Evolutionary conservation across 2,888 invertebrate genomes (phyloP).

Genomic region (Mesochorus sp.): DNA sequence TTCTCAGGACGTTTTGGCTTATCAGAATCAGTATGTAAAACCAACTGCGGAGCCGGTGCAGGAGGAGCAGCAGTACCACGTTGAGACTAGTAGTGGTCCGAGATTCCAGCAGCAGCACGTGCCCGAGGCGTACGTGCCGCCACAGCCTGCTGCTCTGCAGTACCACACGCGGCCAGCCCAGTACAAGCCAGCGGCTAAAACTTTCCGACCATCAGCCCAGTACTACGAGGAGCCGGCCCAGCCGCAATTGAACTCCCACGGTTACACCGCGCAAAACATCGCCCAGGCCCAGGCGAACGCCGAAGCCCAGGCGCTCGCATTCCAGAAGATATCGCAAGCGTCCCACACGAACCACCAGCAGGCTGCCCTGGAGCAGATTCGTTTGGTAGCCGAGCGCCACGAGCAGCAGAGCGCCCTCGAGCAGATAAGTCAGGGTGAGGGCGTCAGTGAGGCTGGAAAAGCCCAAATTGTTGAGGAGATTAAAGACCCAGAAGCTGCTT

Average conservation of each 20-base stretch:
- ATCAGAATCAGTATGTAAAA: constrained; percentile 70
- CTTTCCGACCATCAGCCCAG: constrained; percentile 69
- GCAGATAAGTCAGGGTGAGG: constrained; percentile 77
- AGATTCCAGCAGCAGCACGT: constrained; percentile 70
- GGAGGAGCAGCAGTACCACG: constrained; percentile 77
- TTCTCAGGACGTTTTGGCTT: constrained; percentile 70
- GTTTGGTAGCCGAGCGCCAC: constrained; percentile 74
- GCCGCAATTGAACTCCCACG: constrained; percentile 66
- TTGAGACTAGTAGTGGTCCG: constrained; percentile 76
- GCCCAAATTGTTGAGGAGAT: constrained; percentile 74
- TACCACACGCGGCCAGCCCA: constrained; percentile 60
- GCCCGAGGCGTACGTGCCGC: constrained; percentile 64
- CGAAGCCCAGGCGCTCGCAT: constrained; percentile 77
- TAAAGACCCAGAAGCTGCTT: constrained; percentile 76
- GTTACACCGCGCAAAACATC: constrained; percentile 50
- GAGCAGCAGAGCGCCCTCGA: constrained; percentile 76
- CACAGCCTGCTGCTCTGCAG: constrained; percentile 58
- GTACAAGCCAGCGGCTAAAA: constrained; percentile 67
- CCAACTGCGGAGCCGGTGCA: constrained; percentile 64
- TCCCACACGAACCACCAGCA: constrained; percentile 76
- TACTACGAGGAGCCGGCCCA: constrained; percentile 69
- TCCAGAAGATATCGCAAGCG: constrained; percentile 76
- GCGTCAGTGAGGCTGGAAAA: constrained; percentile 78
- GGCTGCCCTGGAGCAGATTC: constrained; percentile 77
- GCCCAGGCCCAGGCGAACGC: constrained; percentile 77